Percentiles rank a stretch among this genome's conserved stretches.
phyloP scores from a whole-genome alignment of 2,797 vertebrate species.

The Numenius phaeopus region DNA sequence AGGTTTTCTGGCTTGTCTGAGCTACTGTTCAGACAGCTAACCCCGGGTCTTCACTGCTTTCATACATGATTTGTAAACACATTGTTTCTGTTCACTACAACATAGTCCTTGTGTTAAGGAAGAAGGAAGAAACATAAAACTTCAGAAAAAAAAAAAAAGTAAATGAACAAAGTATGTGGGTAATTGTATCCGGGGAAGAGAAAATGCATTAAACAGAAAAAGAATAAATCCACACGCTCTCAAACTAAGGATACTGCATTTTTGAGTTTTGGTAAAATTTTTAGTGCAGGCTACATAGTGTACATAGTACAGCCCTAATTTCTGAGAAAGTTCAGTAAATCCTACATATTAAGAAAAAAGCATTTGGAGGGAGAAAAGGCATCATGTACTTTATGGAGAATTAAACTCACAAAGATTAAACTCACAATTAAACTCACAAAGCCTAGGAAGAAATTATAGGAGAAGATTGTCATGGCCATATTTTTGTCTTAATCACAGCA shows the following conservation, averaged over 20 bases:
- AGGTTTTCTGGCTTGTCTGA: not conserved
- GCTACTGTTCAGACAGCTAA: not conserved
- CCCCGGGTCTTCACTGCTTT: not conserved
- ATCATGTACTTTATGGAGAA: not conserved
- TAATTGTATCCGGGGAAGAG: not conserved
- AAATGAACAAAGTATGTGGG: not conserved
- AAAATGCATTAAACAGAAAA: not conserved
- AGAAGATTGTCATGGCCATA: not conserved
- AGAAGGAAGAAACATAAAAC: not conserved
- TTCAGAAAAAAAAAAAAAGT: not conserved
- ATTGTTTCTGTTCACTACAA: not conserved
- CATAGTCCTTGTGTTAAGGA: rapidly evolving
- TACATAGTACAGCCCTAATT: not conserved
- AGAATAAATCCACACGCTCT: not conserved
- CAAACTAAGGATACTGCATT: not conserved
- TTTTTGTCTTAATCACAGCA: not conserved
- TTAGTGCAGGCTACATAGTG: not conserved
- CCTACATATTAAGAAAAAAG: not conserved
- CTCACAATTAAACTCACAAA: not conserved
- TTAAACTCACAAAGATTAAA: not conserved
- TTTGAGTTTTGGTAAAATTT: not conserved
- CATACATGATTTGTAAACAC: not conserved
- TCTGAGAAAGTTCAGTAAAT: not conserved
- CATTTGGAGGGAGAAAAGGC: not conserved
- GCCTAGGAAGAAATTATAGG: not conserved